Percentiles rank a stretch among this genome's conserved stretches.
Conservation (phyloP, 2,888 invertebrate species). For the Neoascia interrupta region DNA sequence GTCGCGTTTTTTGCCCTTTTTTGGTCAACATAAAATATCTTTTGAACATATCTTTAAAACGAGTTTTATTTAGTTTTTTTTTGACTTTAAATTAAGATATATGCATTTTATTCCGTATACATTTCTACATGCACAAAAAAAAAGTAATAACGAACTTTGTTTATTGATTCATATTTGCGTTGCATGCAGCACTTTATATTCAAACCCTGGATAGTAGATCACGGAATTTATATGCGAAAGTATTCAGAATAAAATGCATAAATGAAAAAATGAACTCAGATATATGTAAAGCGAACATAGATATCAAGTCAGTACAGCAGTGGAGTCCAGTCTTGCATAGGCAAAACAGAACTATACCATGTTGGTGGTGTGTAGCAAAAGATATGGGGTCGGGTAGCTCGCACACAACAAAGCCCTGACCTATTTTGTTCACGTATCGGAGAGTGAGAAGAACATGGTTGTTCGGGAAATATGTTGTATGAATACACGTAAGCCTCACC, state of each 20-base stretch:
- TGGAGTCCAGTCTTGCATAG: neutral
- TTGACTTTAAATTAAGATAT: conserved; percentile 22
- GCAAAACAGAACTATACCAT: neutral
- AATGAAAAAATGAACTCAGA: conserved; percentile 15
- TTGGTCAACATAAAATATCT: neutral
- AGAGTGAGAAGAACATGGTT: conserved; percentile 5
- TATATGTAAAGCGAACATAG: neutral
- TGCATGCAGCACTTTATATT: neutral
- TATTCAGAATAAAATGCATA: conserved; percentile 42
- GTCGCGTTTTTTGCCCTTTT: neutral
- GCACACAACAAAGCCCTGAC: conserved; percentile 25
- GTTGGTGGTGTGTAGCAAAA: no score
- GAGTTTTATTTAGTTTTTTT: neutral
- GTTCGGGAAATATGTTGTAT: conserved; percentile 10
- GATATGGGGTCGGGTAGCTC: no score
- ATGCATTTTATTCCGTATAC: no score
- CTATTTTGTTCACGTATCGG: conserved; percentile 30
- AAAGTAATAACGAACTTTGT: no score
- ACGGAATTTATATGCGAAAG: conserved; percentile 49
- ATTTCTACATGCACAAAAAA: no score
- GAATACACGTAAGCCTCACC: conserved; percentile 22
- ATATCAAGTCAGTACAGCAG: neutral
- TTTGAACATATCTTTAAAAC: no score
- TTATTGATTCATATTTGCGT: no score
- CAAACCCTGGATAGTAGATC: conserved; percentile 34